Evolutionary conservation across 2,888 invertebrate species (phyloP).

Genomic region (Lycocerus yunnanus): DNA sequence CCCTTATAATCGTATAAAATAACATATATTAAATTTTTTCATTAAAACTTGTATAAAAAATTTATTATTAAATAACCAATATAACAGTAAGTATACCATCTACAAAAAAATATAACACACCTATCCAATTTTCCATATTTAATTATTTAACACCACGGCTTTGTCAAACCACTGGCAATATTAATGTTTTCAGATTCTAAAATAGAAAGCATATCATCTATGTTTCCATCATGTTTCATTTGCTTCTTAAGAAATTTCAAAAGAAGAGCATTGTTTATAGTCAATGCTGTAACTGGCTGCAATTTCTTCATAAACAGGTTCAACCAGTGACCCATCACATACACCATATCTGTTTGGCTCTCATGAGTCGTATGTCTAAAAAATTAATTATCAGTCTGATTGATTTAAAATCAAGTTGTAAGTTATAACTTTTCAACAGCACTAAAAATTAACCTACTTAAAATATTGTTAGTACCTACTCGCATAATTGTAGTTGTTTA

Average conservation of each 20-base stretch:
- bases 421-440: no score
- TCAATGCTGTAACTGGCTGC: conserved; percentile 48
- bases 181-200: conserved; percentile 44
- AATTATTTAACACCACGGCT: conserved; percentile 46
- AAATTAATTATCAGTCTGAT: conserved; percentile 9
- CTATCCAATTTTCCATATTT: neutral
- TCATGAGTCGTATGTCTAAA: conserved; percentile 57
- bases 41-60: no score
- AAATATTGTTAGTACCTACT: no score
- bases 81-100: neutral
- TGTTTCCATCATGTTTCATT: conserved; percentile 40
- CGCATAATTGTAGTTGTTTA: no score
- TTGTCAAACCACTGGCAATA: conserved; percentile 49
- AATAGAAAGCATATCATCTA: conserved; percentile 39
- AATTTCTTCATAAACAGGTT: conserved; percentile 59
- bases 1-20: no score
- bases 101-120: neutral
- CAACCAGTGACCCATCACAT: conserved; percentile 56
- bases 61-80: neutral
- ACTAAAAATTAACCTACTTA: no score
- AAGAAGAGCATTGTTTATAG: conserved; percentile 55
- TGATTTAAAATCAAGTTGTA: no score
- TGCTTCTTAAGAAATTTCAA: conserved; percentile 51
- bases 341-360: conserved; percentile 56
- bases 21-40: no score